Evolutionary conservation across 64 coral and sea anemone species (phyloP), one percentile per base, ranked within the genome.

Genomic region (Stichodactyla mertensii): DNA sequence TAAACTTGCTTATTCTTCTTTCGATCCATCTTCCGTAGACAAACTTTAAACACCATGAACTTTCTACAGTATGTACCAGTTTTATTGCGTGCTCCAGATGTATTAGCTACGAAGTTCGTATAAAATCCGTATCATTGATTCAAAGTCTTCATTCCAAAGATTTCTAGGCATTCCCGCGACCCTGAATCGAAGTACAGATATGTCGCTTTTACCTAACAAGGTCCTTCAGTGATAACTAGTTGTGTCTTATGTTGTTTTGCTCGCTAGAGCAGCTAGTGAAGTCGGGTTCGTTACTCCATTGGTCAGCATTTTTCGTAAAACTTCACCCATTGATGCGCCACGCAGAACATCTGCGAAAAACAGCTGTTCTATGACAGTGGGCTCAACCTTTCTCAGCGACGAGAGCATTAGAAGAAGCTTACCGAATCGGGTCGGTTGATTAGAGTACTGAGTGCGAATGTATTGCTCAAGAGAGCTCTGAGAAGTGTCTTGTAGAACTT

Each of bases 391-490:
- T 36, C 91, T 89, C 19, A 95, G 59, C 14, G 91, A 92, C 55
- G 94, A 95, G 28, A 95, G 13, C 94, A 95, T 95, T 15, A 95
- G 94, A 7, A 95, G 88, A 45, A 95, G 87, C 70, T 95, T 95
- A 26, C 94, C 94, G 71, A 95, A 95, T 15, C 94, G 90, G 6
- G 94, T 95, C 9, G 91, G 87, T 31, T 85, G 91, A 12, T 55
- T 85, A 64, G 94, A 86, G 79, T 89, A 92, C 87, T 95, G 94
- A 84, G 78, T 87, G 60, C 91, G 86, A 56, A 92, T 89, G 71
- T 95, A 92, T 52, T 95, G 94, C 62, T 95, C 94, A 87, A 95
- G 57, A 23, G 94, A 95, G 79, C 94, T 92, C 70, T 95, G 94
- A 16, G 94, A 95, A 84, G 94, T 95, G 53, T 95, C 94, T 80